A percentile compares a stretch with the other conserved stretches of the same genome.
phyloP scores from a whole-genome alignment of 2,113 vertebrate genomes.

The Corvus moneduloides region DNA sequence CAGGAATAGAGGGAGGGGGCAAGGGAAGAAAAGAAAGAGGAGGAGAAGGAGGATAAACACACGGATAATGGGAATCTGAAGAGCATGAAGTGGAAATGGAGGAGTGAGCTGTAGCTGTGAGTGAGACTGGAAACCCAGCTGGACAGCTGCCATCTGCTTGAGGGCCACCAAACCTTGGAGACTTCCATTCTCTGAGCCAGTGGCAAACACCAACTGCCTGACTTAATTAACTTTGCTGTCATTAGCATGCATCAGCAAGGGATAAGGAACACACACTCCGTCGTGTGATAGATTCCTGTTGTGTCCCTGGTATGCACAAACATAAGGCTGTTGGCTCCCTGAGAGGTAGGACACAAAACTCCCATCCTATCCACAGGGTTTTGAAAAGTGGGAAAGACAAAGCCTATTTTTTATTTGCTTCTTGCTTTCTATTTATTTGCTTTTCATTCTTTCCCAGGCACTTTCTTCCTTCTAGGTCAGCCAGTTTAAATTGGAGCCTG shows the following conservation, averaged over 20 bases:
- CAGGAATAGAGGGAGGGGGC: not conserved
- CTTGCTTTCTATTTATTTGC: conserved; percentile 40
- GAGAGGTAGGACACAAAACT: conserved; percentile 5
- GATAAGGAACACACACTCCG: not conserved
- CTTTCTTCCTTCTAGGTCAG: conserved; percentile 37
- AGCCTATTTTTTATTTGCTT: conserved; percentile 25
- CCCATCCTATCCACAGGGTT: not conserved
- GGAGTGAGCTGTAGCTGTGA: not conserved
- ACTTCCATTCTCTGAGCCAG: not conserved
- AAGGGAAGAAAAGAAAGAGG: not conserved
- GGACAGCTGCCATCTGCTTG: not conserved
- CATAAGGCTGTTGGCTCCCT: not conserved
- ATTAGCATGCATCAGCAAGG: not conserved
- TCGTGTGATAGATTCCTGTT: not conserved
- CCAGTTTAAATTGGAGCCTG: conserved; percentile 33
- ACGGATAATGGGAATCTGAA: fast-evolving
- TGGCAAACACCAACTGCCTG: not conserved
- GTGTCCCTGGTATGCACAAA: not conserved
- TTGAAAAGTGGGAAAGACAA: conserved; percentile 22
- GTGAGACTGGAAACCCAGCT: not conserved
- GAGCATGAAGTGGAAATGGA: not conserved
- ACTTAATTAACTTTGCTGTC: not conserved
- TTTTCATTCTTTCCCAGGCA: conserved; percentile 48
- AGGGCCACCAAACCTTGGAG: not conserved
- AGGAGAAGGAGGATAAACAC: not conserved